Evolutionary conservation across 37 sponge, comb jelly and placozoan genomes (phyloP).

Genomic region (Geodia barretti): DNA sequence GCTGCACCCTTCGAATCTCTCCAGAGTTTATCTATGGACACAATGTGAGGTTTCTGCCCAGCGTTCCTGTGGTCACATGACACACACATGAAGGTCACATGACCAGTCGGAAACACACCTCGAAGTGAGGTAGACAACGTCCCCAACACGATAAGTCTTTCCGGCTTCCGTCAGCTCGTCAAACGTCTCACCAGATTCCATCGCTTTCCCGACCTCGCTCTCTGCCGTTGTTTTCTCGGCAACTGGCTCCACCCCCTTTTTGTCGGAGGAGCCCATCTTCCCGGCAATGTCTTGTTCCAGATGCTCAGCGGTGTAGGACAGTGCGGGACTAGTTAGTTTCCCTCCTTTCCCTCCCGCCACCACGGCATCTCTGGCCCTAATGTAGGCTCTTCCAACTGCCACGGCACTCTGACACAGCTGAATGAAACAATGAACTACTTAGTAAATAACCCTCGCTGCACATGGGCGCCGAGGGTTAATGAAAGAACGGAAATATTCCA

Average conservation of each 20-base stretch:
- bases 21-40: constrained; percentile 78
- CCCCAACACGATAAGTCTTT: constrained; percentile 38
- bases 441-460: no score
- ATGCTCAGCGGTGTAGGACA: constrained; percentile 39
- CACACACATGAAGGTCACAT: no score
- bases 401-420: constrained; percentile 29
- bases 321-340: constrained; percentile 63
- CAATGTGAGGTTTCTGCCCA: constrained; percentile 60
- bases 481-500: no score
- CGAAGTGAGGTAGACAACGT: constrained; percentile 48
- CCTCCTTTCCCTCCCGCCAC: constrained; percentile 39
- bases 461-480: no score
- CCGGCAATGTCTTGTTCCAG: no score
- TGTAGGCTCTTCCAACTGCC: constrained; percentile 31
- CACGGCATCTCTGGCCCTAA: constrained; percentile 57
- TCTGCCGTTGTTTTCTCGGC: background rate
- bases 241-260: background rate
- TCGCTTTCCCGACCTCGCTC: background rate
- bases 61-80: constrained; percentile 11
- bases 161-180: constrained; percentile 16
- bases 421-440: no score
- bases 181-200: no score
- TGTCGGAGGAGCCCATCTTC: background rate
- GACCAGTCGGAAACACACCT: constrained; percentile 18
- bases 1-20: constrained; percentile 23